Percentiles rank a stretch among this genome's conserved stretches.
These are phyloP conservation scores for Miltochrista miniata DNA, from an alignment of 2,888 invertebrate genomes.

Conservation along the genomic window DNA sequence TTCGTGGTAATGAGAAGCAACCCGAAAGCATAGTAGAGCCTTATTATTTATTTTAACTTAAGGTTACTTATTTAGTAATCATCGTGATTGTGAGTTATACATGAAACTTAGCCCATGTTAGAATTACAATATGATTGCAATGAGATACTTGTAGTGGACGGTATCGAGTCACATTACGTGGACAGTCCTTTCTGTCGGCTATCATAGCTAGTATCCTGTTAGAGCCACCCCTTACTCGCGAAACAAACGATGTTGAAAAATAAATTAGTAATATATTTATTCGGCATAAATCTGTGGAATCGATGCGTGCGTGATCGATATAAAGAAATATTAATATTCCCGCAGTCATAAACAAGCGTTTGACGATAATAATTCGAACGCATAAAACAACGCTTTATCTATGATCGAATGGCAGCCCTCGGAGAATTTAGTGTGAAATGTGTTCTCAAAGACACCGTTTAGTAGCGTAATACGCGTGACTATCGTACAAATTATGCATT, in stretches of 20 bases:
- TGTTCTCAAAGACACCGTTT: slow-evolving; percentile 81
- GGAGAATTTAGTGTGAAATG: slow-evolving; percentile 81
- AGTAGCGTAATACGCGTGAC: slow-evolving; percentile 81
- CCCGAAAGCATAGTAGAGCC: slow-evolving; percentile 26
- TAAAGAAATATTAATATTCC: slow-evolving; percentile 78
- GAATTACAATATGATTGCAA: no score
- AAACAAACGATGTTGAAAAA: no score
- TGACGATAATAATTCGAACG: slow-evolving; percentile 76
- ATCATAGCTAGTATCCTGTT: no score
- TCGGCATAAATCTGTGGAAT: slow-evolving; percentile 34
- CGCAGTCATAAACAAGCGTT: slow-evolving; percentile 74
- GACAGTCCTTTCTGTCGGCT: no score
- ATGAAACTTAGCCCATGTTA: no score
- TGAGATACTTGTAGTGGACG: no score
- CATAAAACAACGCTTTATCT: slow-evolving; percentile 81
- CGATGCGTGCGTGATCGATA: slow-evolving; percentile 67
- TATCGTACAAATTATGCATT: slow-evolving; percentile 82
- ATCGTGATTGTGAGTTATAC: no score
- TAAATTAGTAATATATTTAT: no score
- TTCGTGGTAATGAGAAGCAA: slow-evolving; percentile 20
- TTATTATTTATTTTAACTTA: no score
- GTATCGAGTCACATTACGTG: no score
- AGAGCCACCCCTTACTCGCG: no score
- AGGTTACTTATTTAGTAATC: no score
- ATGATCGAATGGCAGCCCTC: slow-evolving; percentile 70